Conservation (phyloP, 2,113 vertebrate genomes). For the Phyllopteryx taeniolatus region DNA sequence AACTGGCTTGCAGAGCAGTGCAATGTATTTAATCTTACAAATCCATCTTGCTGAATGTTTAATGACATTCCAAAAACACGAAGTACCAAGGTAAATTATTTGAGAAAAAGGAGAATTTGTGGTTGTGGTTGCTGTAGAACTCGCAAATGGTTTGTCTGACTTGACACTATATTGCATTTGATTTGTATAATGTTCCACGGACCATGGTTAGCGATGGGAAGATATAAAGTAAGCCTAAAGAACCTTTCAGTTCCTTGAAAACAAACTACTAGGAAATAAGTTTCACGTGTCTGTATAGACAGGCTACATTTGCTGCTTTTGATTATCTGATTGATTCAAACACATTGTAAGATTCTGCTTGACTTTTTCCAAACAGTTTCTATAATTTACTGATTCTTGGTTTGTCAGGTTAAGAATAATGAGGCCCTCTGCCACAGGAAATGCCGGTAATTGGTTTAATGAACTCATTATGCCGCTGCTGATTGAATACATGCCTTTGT, state of each 20-base stretch:
- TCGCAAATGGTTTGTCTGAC: neutral
- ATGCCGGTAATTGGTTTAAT: slow-evolving; percentile 68
- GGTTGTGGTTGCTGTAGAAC: neutral
- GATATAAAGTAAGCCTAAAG: no score
- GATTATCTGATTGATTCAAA: neutral
- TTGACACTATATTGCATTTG: neutral
- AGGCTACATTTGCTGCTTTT: neutral
- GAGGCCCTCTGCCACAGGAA: slow-evolving; percentile 54
- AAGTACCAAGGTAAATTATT: no score
- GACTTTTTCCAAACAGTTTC: neutral
- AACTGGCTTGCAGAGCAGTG: neutral
- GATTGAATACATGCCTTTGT: slow-evolving; percentile 54
- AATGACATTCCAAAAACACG: neutral
- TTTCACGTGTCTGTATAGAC: neutral
- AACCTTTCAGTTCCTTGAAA: no score
- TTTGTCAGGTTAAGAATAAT: slow-evolving; percentile 6
- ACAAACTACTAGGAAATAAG: no score
- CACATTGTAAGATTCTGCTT: neutral
- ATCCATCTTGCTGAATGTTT: neutral
- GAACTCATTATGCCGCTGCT: slow-evolving; percentile 66
- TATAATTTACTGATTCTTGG: neutral
- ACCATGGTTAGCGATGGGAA: no score
- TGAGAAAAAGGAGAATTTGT: neutral
- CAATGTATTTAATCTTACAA: neutral
- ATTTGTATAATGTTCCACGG: no score